Base-by-base conservation (phyloP, 2,113 vertebrate species). In the Seriola quinqueradiata region DNA sequence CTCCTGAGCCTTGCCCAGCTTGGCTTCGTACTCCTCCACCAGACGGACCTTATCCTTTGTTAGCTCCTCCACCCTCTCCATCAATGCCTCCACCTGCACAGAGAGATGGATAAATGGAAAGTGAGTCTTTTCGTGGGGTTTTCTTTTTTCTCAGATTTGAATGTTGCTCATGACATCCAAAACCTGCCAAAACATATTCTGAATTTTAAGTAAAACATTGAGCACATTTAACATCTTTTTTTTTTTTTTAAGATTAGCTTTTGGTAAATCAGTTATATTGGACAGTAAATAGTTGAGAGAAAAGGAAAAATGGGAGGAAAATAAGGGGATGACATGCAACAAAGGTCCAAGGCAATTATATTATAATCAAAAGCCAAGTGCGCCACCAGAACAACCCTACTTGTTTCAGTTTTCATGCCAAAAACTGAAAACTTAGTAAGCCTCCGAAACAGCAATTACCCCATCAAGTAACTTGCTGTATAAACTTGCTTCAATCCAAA, bases 21-120 rank as follows among this genome's bases (percentile, higher is more conserved):
- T 98, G 82, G 95, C 94, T 92, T 99, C 97, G 17, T 96, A 98
- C 73, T 99, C 98, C 92, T 99, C 98, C 82, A 97, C 95, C 36
- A 99, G 89, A 8, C 94, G 95, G 83, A 97, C 96, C 76, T 94
- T 97, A 64, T 98, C 97, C 54, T 96, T 94, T 2, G 94, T 94
- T 14, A 99, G 87, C 74, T 97, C 97, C 89, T 98, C 96, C 57
- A 97, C 94, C 13, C 96, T 95, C 89, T 74, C 95, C 95, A 97
- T 97, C 65, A 98, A 87, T 1, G 96, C 92, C 89, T 97, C 96
- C 78, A 97, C 93, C 93, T 93, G 14, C 59, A 34, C 34, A 28
- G 23, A 68, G n/a, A 48, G 23, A 52, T 0, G 36, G 13, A 65
- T 0, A 75, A n/a, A 78, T 23, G 8, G 28, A 32, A 8, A 59